Percentiles rank a stretch among this genome's conserved stretches.
Evolutionary conservation across 2,888 invertebrate species (phyloP).

Genomic region (Acrobeloides nanus): DNA sequence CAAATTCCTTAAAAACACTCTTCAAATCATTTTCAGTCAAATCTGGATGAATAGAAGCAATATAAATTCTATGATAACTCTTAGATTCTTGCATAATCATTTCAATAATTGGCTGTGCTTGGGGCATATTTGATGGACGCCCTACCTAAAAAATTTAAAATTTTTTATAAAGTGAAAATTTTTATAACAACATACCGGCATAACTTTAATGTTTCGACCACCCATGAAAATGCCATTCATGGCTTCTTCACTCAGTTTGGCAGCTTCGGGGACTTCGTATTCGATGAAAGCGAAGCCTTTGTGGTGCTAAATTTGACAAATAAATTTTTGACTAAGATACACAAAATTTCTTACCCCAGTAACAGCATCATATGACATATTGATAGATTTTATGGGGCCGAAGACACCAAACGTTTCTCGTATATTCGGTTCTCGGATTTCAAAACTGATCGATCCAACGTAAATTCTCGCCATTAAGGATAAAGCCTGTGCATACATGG

Average conservation of each 20-base stretch:
- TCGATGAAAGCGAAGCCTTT: slow-evolving; percentile 99
- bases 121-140: slow-evolving; percentile 59
- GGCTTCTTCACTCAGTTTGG: slow-evolving; percentile 91
- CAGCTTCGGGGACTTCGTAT: slow-evolving; percentile 98
- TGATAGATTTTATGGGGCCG: slow-evolving; percentile 98
- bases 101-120: slow-evolving; percentile 98
- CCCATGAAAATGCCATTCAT: slow-evolving; percentile 99
- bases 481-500: slow-evolving; percentile 74
- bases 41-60: slow-evolving; percentile 94
- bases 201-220: slow-evolving; percentile 77
- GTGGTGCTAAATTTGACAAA: slow-evolving; percentile 70
- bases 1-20: slow-evolving; percentile 97
- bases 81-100: slow-evolving; percentile 97
- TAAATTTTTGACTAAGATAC: too few species aligned
- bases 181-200: too few species aligned
- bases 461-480: slow-evolving; percentile 87
- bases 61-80: slow-evolving; percentile 83
- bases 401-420: slow-evolving; percentile 91
- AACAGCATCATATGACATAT: slow-evolving; percentile 98
- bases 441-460: slow-evolving; percentile 98
- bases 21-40: slow-evolving; percentile 92
- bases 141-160: slow-evolving; percentile 19
- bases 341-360: slow-evolving; percentile 64
- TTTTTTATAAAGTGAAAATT: too few species aligned
- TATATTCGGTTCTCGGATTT: slow-evolving; percentile 95